phyloP scores from a whole-genome alignment of 2,113 vertebrate genomes.

The Otolemur garnettii region DNA sequence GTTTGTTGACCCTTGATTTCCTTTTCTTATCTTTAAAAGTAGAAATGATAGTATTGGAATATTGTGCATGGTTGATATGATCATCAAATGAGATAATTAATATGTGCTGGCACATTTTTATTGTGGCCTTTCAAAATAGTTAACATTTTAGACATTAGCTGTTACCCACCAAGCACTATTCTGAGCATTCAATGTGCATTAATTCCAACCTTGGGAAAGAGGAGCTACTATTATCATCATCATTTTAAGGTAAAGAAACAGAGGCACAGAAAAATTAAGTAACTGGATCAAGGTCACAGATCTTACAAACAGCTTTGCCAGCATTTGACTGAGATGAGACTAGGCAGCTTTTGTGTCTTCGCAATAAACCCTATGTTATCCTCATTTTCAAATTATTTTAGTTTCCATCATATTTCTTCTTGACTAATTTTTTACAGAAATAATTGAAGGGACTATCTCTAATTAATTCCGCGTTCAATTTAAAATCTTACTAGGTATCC shows the following conservation, averaged over 20 bases:
- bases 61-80: background rate
- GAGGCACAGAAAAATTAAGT: background rate
- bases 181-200: background rate
- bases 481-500: background rate
- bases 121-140: background rate
- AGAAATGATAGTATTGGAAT: background rate
- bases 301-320: background rate
- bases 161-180: background rate
- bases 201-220: background rate
- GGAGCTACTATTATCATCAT: background rate
- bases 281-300: background rate
- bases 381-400: background rate
- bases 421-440: background rate
- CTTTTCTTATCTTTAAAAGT: background rate
- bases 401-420: background rate
- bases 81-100: background rate
- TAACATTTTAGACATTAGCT: background rate
- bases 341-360: background rate
- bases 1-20: background rate
- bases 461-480: background rate
- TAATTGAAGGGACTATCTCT: background rate
- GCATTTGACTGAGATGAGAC: background rate
- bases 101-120: background rate
- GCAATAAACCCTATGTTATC: background rate
- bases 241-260: background rate